A percentile compares a stretch with the other conserved stretches of the same genome.
Conservation (phyloP, 2,797 vertebrate genomes). For the Chelonia mydas region DNA sequence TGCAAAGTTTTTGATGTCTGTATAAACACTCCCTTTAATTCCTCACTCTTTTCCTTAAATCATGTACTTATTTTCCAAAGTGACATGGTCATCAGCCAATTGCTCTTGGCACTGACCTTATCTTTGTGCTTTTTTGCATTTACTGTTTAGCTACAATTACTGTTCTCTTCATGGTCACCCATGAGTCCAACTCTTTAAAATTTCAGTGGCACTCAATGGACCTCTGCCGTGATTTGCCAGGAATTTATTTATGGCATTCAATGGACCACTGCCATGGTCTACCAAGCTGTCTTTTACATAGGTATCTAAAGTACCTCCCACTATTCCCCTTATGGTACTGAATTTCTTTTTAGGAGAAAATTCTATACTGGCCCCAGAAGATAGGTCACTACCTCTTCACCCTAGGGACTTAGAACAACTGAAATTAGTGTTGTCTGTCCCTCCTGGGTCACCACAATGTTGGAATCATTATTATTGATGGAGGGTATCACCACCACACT, state of each 20-base stretch:
- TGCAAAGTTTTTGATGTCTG: background rate
- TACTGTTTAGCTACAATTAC: background rate
- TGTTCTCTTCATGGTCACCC: no score
- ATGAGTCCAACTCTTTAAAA: background rate
- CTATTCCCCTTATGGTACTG: background rate
- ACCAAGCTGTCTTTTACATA: background rate
- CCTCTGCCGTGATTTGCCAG: background rate
- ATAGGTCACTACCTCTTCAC: background rate
- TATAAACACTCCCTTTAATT: background rate
- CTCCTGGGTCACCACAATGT: background rate
- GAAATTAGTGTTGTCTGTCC: background rate
- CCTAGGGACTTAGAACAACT: background rate
- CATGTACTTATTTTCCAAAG: background rate
- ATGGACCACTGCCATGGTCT: background rate
- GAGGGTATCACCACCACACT: background rate
- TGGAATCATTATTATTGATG: background rate
- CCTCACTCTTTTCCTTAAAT: background rate
- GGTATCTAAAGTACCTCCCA: background rate
- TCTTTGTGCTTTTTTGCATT: background rate
- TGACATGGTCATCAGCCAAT: background rate
- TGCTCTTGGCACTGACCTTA: background rate
- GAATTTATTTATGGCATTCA: background rate
- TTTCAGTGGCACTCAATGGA: background rate
- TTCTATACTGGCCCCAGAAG: background rate
- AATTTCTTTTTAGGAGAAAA: background rate